Conservation (phyloP, 2,797 vertebrate genomes). For the Trematocara caparti region DNA sequence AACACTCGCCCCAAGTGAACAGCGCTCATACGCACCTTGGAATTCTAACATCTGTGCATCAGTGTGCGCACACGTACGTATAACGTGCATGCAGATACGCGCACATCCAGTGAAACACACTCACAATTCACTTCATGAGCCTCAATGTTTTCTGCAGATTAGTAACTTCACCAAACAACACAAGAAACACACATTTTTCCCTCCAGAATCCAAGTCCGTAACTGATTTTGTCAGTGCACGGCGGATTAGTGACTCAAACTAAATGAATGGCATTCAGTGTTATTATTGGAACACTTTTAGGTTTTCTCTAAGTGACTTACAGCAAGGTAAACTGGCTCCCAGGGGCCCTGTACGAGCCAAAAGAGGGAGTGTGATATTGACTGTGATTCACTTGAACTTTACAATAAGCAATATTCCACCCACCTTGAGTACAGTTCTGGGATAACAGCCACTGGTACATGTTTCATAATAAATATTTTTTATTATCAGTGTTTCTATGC, state of each 20-base stretch:
- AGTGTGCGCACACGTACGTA: neutral
- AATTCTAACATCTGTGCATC: neutral
- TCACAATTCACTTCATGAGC: slow-evolving; percentile 1
- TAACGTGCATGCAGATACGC: neutral
- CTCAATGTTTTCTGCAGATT: slow-evolving; percentile 33
- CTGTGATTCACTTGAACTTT: slow-evolving; percentile 52
- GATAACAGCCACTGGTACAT: neutral
- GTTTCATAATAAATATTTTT: neutral
- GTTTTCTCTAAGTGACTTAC: slow-evolving; percentile 22
- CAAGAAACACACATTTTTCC: neutral
- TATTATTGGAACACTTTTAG: slow-evolving; percentile 19
- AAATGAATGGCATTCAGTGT: slow-evolving; percentile 22
- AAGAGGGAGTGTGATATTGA: slow-evolving; percentile 23
- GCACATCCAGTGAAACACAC: neutral
- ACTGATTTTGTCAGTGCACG: slow-evolving; percentile 15
- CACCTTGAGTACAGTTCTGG: slow-evolving; percentile 2
- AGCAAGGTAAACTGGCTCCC: slow-evolving; percentile 28
- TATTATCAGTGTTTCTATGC: slow-evolving; percentile 6
- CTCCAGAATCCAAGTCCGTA: neutral
- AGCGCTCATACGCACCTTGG: neutral
- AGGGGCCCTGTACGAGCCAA: slow-evolving; percentile 14
- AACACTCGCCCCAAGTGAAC: neutral
- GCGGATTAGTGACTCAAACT: slow-evolving; percentile 45
- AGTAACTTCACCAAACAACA: slow-evolving; percentile 1
- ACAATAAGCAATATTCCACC: slow-evolving; percentile 33